Conservation (phyloP, 2,113 vertebrate species). For the Orycteropus afer region DNA sequence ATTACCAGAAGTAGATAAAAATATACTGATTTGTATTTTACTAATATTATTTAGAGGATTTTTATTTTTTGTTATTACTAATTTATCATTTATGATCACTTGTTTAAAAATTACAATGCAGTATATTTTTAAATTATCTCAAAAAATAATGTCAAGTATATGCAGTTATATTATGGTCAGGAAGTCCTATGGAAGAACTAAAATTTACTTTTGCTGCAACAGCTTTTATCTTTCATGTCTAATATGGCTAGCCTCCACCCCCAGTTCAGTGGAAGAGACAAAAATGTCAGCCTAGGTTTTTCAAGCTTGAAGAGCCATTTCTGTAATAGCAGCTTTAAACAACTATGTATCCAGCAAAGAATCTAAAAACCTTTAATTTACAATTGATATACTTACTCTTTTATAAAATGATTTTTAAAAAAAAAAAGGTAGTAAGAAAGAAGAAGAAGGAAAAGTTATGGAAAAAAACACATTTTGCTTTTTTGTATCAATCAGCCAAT, state of each 20-base stretch:
- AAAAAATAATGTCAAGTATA: constrained; percentile 5
- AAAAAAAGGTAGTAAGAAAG: constrained; percentile 6
- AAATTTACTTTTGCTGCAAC: constrained; percentile 40
- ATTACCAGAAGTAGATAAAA: constrained; percentile 41
- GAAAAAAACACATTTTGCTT: constrained; percentile 13
- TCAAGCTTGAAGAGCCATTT: constrained; percentile 42
- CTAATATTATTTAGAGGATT: constrained; percentile 44
- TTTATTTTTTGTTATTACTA: constrained; percentile 46
- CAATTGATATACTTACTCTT: background rate
- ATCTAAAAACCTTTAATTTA: constrained; percentile 35
- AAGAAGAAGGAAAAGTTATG: constrained; percentile 42
- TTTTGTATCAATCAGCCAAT: constrained; percentile 60
- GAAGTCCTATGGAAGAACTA: background rate
- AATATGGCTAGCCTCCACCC: background rate
- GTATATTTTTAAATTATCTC: constrained; percentile 31
- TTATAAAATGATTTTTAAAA: constrained; percentile 34
- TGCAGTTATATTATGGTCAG: background rate
- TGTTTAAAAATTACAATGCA: constrained; percentile 3
- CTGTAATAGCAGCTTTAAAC: background rate
- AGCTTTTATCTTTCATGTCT: constrained; percentile 43
- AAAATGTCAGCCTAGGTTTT: constrained; percentile 26
- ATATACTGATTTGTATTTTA: constrained; percentile 38
- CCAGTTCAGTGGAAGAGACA: constrained; percentile 3
- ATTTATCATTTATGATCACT: constrained; percentile 20
- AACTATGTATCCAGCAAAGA: background rate